Base-by-base conservation (phyloP, 2,888 invertebrate genomes). In the Macaria liturata region DNA sequence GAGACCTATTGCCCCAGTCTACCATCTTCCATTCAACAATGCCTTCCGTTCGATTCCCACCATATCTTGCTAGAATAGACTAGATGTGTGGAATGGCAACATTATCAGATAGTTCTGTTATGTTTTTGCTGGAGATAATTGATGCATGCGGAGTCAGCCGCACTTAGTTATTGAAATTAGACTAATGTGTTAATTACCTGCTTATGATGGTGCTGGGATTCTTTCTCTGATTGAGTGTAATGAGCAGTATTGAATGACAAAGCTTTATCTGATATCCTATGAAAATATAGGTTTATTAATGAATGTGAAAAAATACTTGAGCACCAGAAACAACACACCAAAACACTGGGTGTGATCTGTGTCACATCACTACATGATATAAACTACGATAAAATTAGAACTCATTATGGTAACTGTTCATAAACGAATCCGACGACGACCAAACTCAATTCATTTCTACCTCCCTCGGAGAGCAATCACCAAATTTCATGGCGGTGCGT, bases 381-480 rank as follows among this genome's bases (percentile, higher is more conserved):
- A 1, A 20, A 20, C 1, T 1, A 1, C 20, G 20, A 20, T 20
- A 20, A 20, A 2, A 20, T 20, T 20, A 20, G 1, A 20, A 20
- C 20, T 2, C 1, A 20, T 20, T 20, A 20, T 2, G 20, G 20
- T 20, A 20, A 20, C 20, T 20, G 20, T 20, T 20, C 20, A 20
- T 20, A 20, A 20, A 20, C 20, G 20, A 1, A 20, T 1, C 20
- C n/a, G n/a, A 9, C n/a, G 43, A 34, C 34, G 7, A 6, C 34
- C 34, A 37, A 37, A 37, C 3, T 48, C 59, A 56, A 62, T 62
- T 46, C 58, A 37, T 43, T 20, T 47, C 57, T 59, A 45, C 59
- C 59, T 53, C 37, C 3, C 7, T 7, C 5, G 4, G 52, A 59
- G 61, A 32, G 50, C 64, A 49, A 57, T 49, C 45, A 32, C 37